These are phyloP conservation scores for Eupithecia subumbrata DNA, from an alignment of 2,888 invertebrate species.

Conservation along the genomic window DNA sequence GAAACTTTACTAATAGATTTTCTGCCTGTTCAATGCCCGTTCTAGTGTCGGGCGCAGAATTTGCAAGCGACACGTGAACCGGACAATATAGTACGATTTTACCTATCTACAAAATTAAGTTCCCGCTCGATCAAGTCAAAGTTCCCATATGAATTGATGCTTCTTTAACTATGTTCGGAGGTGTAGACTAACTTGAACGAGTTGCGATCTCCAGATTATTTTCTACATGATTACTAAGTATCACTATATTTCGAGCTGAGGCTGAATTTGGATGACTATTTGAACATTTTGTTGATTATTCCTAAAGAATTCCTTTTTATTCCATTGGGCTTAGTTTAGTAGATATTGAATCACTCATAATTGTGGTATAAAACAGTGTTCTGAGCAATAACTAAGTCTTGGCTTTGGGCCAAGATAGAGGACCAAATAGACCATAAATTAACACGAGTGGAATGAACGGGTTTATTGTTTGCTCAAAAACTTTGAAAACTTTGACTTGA, in stretches of 20 bases:
- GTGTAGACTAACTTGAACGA: background rate
- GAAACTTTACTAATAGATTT: conserved; percentile 20
- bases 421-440: conserved; percentile 23
- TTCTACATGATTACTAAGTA: background rate
- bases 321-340: background rate
- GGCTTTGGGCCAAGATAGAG: conserved; percentile 22
- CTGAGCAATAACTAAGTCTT: conserved; percentile 18
- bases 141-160: background rate
- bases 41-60: background rate
- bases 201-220: background rate
- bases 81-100: background rate
- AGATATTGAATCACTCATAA: background rate
- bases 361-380: conserved; percentile 17
- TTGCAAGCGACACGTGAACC: background rate
- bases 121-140: background rate
- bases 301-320: background rate
- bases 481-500: background rate
- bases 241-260: background rate
- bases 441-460: background rate
- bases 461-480: conserved; percentile 2
- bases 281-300: background rate
- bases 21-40: conserved; percentile 6
- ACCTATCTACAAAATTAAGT: background rate
- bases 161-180: background rate
- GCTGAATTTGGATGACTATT: background rate